phyloP scores from a whole-genome alignment of 2,113 vertebrate species.

The Corapipo altera region DNA sequence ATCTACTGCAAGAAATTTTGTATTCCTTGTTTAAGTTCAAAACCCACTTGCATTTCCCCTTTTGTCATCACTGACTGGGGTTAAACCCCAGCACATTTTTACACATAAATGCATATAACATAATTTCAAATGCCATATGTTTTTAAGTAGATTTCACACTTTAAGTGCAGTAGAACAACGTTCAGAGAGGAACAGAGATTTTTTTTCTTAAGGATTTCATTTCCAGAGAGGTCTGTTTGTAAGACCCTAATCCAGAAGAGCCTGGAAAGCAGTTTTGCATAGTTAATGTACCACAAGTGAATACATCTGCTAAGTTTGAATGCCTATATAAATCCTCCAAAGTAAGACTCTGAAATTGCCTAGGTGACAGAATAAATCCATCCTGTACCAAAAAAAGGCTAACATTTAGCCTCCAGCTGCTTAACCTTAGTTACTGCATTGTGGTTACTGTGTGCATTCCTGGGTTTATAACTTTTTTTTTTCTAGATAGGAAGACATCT shows the following conservation, averaged over 20 bases:
- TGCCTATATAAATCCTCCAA: conserved; percentile 2
- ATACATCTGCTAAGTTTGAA: conserved; percentile 15
- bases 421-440: conserved; percentile 19
- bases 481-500: neutral
- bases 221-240: conserved; percentile 11
- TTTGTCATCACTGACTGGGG: neutral
- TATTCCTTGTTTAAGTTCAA: neutral
- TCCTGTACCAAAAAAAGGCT: neutral
- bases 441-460: neutral
- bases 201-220: neutral
- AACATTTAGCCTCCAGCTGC: conserved; percentile 24
- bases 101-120: neutral
- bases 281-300: neutral
- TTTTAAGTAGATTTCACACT: conserved; percentile 4
- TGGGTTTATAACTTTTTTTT: neutral
- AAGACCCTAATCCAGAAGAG: conserved; percentile 21
- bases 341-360: neutral
- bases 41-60: neutral
- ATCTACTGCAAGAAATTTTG: neutral
- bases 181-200: neutral
- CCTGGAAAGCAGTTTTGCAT: conserved; percentile 9
- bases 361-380: conserved; percentile 7
- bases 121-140: neutral
- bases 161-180: neutral
- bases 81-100: neutral